Evolutionary conservation across 2,797 vertebrate genomes (phyloP).

Genomic region (Microtus californicus): DNA sequence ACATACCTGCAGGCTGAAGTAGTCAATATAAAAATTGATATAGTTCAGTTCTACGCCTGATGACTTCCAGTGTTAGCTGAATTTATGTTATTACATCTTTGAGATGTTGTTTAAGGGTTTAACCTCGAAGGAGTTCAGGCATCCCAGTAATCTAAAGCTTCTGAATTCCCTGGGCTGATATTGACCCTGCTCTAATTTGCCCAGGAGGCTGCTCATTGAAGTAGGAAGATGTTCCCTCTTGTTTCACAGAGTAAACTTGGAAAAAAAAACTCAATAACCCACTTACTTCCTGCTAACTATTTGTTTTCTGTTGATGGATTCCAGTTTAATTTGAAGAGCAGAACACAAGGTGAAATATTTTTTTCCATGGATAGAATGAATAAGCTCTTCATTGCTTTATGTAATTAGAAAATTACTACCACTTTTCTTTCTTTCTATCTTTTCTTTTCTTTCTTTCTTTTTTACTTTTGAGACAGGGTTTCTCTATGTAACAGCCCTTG

Average conservation of each 20-base stretch:
- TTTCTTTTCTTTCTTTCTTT: too few relatives aligned
- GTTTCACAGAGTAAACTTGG: not conserved
- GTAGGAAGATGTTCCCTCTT: not conserved
- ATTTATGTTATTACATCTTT: not conserved
- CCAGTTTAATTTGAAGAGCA: not conserved
- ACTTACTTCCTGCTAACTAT: not conserved
- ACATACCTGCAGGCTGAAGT: not conserved
- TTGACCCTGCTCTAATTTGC: not conserved
- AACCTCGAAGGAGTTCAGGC: not conserved
- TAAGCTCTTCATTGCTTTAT: not conserved
- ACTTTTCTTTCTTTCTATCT: not conserved
- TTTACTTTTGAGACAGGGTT: not conserved
- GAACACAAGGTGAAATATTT: not conserved
- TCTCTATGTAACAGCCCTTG: not conserved
- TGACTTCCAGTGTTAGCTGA: not conserved
- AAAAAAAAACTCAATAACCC: not conserved
- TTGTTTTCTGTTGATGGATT: not conserved
- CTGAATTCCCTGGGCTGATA: not conserved
- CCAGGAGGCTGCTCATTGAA: not conserved
- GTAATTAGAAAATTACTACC: not conserved
- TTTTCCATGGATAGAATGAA: not conserved
- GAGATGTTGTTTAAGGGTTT: not conserved
- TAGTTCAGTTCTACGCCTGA: not conserved
- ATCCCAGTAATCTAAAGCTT: not conserved
- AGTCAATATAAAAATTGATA: not conserved